A percentile compares a stretch with the other conserved stretches of the same genome.
These are phyloP conservation scores for Naja naja DNA, from an alignment of 2,113 vertebrate species.

Conservation along the genomic window DNA sequence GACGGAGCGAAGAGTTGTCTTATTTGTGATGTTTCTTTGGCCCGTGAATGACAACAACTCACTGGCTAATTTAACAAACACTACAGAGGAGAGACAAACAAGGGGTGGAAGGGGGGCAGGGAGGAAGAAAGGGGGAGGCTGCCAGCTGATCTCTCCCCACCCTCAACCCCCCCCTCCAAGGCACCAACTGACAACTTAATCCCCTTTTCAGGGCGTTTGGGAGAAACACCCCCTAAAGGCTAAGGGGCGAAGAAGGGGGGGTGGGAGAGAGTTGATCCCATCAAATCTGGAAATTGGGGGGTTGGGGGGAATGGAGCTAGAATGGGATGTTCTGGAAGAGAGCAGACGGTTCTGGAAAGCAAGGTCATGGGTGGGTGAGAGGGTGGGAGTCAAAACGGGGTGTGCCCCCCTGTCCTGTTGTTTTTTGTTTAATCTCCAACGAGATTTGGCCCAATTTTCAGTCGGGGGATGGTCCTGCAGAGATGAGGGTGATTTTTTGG, in stretches of 20 bases:
- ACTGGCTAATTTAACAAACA: conserved; percentile 65
- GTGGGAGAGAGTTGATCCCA: not conserved
- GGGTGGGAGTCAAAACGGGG: not conserved
- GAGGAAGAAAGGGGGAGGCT: not conserved
- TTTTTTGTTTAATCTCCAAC: accelerated
- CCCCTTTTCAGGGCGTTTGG: not conserved
- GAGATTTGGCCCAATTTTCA: not conserved
- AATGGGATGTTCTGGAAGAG: not conserved
- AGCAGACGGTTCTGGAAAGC: not conserved
- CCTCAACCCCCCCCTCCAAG: no score
- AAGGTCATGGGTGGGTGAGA: no score
- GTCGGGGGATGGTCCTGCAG: no score
- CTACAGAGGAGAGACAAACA: not conserved
- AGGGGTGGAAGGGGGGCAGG: not conserved
- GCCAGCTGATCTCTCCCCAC: not conserved
- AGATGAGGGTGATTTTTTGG: not conserved
- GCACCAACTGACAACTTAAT: conserved; percentile 3
- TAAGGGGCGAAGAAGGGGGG: not conserved
- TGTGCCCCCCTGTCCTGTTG: not conserved
- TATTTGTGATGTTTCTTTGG: conserved; percentile 51
- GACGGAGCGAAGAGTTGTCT: conserved; percentile 35
- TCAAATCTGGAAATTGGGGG: not conserved
- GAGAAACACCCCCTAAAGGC: not conserved
- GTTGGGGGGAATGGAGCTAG: no score
- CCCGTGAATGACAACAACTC: conserved; percentile 80